phyloP scores from a whole-genome alignment of 2,797 vertebrate species.

The Merluccius polli region DNA sequence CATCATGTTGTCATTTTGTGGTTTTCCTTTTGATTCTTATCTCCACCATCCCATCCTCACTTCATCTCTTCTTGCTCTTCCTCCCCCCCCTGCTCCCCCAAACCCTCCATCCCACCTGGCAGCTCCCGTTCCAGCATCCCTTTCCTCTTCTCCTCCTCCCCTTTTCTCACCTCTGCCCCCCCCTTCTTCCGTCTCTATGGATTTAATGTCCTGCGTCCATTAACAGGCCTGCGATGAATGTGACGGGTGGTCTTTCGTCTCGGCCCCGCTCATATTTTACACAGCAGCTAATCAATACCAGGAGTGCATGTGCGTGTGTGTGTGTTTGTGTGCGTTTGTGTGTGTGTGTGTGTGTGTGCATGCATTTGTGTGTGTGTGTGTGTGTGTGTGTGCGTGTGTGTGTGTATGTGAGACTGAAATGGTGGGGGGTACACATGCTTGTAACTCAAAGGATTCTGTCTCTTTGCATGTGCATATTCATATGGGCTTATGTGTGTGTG shows the following conservation, averaged over 20 bases:
- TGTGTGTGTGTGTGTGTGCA: neutral
- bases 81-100: too few relatives aligned
- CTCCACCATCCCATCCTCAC: too few relatives aligned
- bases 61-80: too few relatives aligned
- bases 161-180: neutral
- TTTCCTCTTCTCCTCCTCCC: too few relatives aligned
- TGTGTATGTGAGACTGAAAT: neutral
- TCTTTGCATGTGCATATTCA: neutral
- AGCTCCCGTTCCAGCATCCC: neutral
- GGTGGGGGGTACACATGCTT: neutral
- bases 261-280: slow-evolving; percentile 49
- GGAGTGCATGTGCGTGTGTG: slow-evolving; percentile 14
- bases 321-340: neutral
- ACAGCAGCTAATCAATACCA: slow-evolving; percentile 52
- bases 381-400: neutral
- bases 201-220: slow-evolving; percentile 46
- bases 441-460: neutral
- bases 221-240: slow-evolving; percentile 40
- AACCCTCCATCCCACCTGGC: neutral
- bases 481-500: neutral
- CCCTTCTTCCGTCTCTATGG: slow-evolving; percentile 20
- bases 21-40: neutral
- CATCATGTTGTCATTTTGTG: neutral
- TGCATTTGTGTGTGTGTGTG: neutral
- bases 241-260: slow-evolving; percentile 37